Conservation (phyloP, 1,140 invertebrate genomes). For the Neuroterus valhalla region DNA sequence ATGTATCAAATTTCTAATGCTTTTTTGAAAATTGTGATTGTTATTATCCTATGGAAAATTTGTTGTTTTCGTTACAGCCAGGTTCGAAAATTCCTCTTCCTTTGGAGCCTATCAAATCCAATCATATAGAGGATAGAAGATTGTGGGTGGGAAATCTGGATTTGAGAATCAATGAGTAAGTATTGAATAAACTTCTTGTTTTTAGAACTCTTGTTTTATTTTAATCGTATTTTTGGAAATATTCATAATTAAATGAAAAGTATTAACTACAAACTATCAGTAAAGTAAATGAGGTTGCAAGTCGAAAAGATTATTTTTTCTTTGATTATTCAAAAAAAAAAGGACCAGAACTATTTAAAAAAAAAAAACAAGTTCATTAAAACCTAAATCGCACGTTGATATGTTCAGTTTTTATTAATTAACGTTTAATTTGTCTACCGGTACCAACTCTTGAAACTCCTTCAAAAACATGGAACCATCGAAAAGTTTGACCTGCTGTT, state of each 20-base stretch:
- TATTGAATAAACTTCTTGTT: conserved; percentile 65
- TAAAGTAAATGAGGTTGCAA: conserved; percentile 1
- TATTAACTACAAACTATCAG: not conserved
- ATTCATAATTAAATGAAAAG: conserved; percentile 19
- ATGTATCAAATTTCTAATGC: too few relatives aligned
- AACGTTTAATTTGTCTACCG: conserved; percentile 78
- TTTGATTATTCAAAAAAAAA: conserved; percentile 1
- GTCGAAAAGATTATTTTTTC: conserved; percentile 18
- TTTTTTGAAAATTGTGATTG: too few relatives aligned
- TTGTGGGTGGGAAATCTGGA: conserved; percentile 95
- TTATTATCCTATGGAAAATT: too few relatives aligned
- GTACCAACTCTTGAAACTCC: conserved; percentile 95
- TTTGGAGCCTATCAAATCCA: conserved; percentile 77
- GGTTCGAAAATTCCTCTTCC: conserved; percentile 74
- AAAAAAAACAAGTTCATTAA: too few relatives aligned
- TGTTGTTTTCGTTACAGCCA: conserved; percentile 49
- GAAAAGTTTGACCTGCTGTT: conserved; percentile 96
- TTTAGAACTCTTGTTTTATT: conserved; percentile 27
- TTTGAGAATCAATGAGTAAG: conserved; percentile 93
- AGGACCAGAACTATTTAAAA: conserved; percentile 19
- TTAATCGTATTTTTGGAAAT: conserved; percentile 43
- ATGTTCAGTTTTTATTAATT: conserved; percentile 14
- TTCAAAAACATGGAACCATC: conserved; percentile 93
- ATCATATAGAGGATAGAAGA: conserved; percentile 80
- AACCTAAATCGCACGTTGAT: not conserved